Evolutionary conservation across 1,140 invertebrate genomes (phyloP).

Genomic region (Bombus cullumanus): DNA sequence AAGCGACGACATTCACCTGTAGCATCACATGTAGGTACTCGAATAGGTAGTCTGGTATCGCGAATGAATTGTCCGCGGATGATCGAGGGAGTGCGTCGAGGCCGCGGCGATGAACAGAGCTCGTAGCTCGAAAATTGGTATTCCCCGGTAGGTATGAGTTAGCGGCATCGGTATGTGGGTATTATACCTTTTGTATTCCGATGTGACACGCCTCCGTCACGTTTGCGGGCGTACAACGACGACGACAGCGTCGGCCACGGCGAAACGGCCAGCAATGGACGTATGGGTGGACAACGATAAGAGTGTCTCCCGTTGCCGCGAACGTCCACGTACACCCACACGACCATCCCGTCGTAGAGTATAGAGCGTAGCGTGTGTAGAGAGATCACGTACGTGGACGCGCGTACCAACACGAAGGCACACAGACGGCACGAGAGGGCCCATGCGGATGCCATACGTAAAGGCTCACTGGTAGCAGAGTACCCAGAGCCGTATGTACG

Average conservation of each 20-base stretch:
- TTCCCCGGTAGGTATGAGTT: constrained; percentile 72
- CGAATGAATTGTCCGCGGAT: constrained; percentile 9
- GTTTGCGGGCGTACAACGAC: constrained; percentile 69
- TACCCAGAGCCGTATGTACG: constrained; percentile 61
- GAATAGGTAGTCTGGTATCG: background rate
- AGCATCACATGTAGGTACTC: background rate
- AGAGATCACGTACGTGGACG: constrained; percentile 22
- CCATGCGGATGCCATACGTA: constrained; percentile 48
- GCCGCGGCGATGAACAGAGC: constrained; percentile 12
- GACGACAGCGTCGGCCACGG: constrained; percentile 51
- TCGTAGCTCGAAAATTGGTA: constrained; percentile 64
- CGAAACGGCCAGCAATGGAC: background rate
- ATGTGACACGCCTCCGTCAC: constrained; percentile 78
- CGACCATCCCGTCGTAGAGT: background rate
- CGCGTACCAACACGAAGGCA: constrained; percentile 3
- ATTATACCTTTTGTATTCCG: constrained; percentile 75
- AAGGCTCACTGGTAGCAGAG: constrained; percentile 59
- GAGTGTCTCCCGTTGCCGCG: background rate
- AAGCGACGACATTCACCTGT: constrained; percentile 19
- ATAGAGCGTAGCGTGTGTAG: background rate
- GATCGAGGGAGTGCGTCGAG: background rate
- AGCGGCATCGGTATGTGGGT: constrained; percentile 71
- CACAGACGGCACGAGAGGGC: background rate
- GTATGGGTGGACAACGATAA: constrained; percentile 51
- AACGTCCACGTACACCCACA: constrained; percentile 10